A percentile compares a stretch with the other conserved stretches of the same genome.
Evolutionary conservation across 2,797 vertebrate species (phyloP).

Genomic region (Sebastes vulpes): DNA sequence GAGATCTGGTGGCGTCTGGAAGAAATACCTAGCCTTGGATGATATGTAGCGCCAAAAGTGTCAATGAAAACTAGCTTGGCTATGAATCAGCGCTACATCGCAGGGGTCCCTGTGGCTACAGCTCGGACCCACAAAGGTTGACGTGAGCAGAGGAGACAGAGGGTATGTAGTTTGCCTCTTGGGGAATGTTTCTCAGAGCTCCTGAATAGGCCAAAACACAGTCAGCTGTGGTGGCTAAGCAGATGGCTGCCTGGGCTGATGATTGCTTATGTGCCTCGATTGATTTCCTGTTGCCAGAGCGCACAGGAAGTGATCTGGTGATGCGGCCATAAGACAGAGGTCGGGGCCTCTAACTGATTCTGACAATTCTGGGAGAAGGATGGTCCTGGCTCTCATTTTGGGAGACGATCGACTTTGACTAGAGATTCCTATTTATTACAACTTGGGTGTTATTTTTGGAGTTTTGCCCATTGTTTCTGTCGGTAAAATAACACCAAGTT

Average conservation of each 20-base stretch:
- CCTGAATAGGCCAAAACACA: conserved; percentile 57
- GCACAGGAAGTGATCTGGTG: conserved; percentile 52
- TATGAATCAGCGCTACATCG: conserved; percentile 7
- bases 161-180: conserved; percentile 52
- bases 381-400: background rate
- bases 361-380: conserved; percentile 14
- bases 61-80: conserved; percentile 1
- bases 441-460: background rate
- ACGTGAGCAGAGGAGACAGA: conserved; percentile 65
- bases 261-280: conserved; percentile 36
- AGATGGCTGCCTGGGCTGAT: conserved; percentile 45
- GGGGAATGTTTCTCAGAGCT: conserved; percentile 62
- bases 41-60: background rate
- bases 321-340: conserved; percentile 23
- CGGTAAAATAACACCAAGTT: background rate
- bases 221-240: conserved; percentile 40
- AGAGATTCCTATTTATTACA: background rate
- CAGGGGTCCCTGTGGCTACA: conserved; percentile 16
- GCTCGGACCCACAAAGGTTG: conserved; percentile 12
- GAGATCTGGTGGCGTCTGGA: conserved; percentile 29
- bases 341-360: conserved; percentile 11
- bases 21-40: background rate
- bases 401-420: background rate
- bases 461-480: background rate
- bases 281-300: conserved; percentile 46